Evolutionary conservation across 2,113 vertebrate species (phyloP).

Genomic region (Tichodroma muraria): DNA sequence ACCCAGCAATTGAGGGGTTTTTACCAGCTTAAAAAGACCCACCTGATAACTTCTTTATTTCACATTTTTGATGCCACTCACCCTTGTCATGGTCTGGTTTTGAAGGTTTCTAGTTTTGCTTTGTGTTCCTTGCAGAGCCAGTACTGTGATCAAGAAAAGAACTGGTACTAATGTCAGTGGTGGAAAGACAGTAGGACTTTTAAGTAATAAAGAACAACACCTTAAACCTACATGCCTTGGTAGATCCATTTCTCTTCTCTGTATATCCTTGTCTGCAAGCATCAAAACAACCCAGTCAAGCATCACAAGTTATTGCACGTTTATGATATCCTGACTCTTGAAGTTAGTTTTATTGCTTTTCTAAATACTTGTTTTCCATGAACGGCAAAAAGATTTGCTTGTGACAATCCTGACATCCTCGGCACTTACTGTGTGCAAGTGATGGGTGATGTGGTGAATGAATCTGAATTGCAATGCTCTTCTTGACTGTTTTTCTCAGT

Average conservation of each 20-base stretch:
- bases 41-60: background rate
- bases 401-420: conserved; percentile 60
- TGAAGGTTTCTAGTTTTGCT: background rate
- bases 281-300: background rate
- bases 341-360: conserved; percentile 44
- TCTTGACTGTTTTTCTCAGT: conserved; percentile 41
- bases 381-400: conserved; percentile 64
- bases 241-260: background rate
- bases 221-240: background rate
- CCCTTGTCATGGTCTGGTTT: background rate
- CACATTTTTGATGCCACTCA: background rate
- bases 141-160: background rate
- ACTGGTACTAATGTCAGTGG: background rate
- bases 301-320: background rate
- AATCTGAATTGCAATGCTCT: conserved; percentile 66
- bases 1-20: background rate
- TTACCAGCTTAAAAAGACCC: background rate
- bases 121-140: background rate
- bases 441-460: conserved; percentile 31
- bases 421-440: conserved; percentile 46
- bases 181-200: background rate
- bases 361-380: conserved; percentile 34
- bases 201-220: background rate
- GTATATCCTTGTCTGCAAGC: background rate
- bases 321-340: background rate